These are phyloP conservation scores for Lacerta viridis DNA, from an alignment of 2,797 vertebrate genomes.

Conservation along the genomic window DNA sequence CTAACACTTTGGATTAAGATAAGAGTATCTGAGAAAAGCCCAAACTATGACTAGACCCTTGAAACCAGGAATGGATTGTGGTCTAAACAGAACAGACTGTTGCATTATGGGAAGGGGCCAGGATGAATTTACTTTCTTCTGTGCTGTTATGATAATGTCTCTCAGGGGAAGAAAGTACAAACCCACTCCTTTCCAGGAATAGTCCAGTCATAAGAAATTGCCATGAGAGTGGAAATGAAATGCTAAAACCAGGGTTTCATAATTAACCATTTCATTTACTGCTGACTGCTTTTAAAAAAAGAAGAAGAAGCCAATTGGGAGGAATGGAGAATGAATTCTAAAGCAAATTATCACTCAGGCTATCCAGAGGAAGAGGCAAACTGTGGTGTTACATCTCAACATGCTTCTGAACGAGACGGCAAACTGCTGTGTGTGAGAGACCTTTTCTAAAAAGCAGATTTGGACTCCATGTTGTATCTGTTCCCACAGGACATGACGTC, in stretches of 20 bases:
- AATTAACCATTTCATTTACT: slow-evolving; percentile 3
- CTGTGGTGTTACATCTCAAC: not conserved
- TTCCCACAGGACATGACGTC: not conserved
- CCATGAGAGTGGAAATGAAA: not conserved
- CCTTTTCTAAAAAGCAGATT: not conserved
- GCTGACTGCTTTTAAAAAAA: not conserved
- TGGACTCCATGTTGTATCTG: not conserved
- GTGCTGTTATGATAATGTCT: not conserved
- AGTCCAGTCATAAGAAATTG: not conserved
- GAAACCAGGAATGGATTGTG: not conserved
- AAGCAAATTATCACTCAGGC: not conserved
- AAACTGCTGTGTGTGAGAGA: not conserved
- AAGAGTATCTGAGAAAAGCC: not conserved
- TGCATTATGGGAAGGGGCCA: not conserved
- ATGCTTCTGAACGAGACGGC: not conserved
- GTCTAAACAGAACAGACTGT: not conserved
- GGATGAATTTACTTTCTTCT: not conserved
- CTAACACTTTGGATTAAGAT: not conserved
- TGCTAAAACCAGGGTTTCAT: not conserved
- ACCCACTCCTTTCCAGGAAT: not conserved
- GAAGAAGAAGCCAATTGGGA: not conserved
- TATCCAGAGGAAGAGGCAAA: not conserved
- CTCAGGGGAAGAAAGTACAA: not conserved
- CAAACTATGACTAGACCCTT: not conserved
- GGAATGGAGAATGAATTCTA: not conserved